Percentiles rank a stretch among this genome's conserved stretches.
phyloP scores from a whole-genome alignment of 2,797 vertebrate genomes.

The Schizothorax lantsangensis region DNA sequence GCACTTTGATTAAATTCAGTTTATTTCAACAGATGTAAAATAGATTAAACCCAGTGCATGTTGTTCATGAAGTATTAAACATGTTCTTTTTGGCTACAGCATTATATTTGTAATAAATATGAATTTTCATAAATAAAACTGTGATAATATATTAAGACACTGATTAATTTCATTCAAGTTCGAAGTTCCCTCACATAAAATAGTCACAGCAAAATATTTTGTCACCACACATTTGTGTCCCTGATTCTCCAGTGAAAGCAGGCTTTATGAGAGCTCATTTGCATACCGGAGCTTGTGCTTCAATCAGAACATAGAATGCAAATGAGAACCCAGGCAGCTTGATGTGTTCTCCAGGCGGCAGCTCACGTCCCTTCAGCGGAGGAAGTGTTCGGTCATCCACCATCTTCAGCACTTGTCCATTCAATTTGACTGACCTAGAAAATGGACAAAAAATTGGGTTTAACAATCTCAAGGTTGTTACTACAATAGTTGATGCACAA shows the following conservation, averaged over 20 bases:
- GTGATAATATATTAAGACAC: background rate
- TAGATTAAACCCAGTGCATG: background rate
- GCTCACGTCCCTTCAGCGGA: constrained; percentile 70
- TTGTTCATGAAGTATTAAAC: background rate
- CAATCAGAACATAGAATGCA: constrained; percentile 87
- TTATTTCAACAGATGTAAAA: constrained; percentile 35
- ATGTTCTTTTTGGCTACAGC: background rate
- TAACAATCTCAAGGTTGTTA: background rate
- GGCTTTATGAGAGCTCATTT: constrained; percentile 61
- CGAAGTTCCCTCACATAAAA: constrained; percentile 1
- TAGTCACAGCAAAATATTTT: background rate
- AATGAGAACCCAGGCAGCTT: constrained; percentile 87
- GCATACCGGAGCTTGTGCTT: constrained; percentile 81
- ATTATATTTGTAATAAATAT: constrained; percentile 32
- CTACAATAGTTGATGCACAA: background rate
- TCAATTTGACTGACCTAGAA: constrained; percentile 84
- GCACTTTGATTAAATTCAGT: background rate
- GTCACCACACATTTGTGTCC: background rate
- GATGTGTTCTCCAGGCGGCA: constrained; percentile 74
- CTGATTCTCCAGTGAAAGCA: constrained; percentile 34
- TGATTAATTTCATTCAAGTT: background rate
- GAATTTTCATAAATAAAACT: background rate
- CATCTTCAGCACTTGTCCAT: constrained; percentile 85
- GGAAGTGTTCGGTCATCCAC: constrained; percentile 86
- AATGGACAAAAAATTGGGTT: background rate